Evolutionary conservation across 2,888 invertebrate species (phyloP).

Genomic region (Sesia bembeciformis): DNA sequence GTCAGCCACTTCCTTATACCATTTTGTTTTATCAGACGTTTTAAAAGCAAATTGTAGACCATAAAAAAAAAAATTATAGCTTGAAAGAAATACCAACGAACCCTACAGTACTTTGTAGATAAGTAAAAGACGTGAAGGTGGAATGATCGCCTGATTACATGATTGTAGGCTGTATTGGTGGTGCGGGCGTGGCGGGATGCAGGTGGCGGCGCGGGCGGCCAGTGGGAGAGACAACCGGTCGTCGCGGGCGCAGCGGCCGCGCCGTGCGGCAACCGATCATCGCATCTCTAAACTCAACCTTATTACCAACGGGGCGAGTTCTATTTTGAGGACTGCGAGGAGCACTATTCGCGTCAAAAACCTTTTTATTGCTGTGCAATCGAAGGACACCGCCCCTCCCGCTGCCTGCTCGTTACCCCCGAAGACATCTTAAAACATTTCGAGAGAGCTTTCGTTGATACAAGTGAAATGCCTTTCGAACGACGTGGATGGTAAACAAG

Average conservation of each 20-base stretch:
- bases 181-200: constrained; percentile 7
- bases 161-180: constrained; percentile 9
- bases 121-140: constrained; percentile 4
- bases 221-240: constrained; percentile 29
- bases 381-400: constrained; percentile 29
- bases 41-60: too few relatives aligned
- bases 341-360: constrained; percentile 32
- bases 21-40: too few relatives aligned
- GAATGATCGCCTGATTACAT: constrained; percentile 29
- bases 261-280: constrained; percentile 8
- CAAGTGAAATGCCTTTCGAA: constrained; percentile 6
- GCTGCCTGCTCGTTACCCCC: constrained; percentile 1
- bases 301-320: constrained; percentile 8
- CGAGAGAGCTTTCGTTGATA: constrained; percentile 16
- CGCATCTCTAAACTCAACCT: constrained; percentile 15
- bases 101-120: neutral
- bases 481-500: neutral
- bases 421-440: constrained; percentile 11
- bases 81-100: too few relatives aligned
- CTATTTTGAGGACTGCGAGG: neutral
- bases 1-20: too few relatives aligned
- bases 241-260: constrained; percentile 11
- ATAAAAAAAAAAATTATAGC: too few relatives aligned
- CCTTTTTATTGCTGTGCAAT: constrained; percentile 40
- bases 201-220: constrained; percentile 3